Percentiles rank a stretch among this genome's conserved stretches.
Evolutionary conservation across 2,888 invertebrate species (phyloP).

Genomic region (Lasioglossum villosulum): DNA sequence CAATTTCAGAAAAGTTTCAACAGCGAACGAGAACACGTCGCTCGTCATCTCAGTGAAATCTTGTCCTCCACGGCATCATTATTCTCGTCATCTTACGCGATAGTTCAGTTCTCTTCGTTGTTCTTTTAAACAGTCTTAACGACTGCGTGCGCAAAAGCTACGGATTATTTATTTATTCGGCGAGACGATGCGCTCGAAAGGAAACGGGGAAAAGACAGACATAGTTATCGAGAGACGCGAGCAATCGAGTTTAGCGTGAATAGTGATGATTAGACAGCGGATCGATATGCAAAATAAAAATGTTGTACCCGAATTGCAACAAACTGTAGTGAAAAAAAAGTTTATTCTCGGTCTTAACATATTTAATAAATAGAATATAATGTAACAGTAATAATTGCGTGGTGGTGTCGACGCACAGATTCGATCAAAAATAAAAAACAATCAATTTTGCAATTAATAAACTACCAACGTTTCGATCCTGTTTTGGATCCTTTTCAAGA

Average conservation of each 20-base stretch:
- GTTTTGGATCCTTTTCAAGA: too few species aligned
- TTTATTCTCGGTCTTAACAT: too few species aligned
- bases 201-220: neutral
- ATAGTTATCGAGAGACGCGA: neutral
- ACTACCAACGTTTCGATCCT: too few species aligned
- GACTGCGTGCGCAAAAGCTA: neutral
- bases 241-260: neutral
- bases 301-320: too few species aligned
- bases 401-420: too few species aligned
- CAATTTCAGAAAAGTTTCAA: neutral
- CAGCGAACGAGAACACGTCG: neutral
- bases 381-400: too few species aligned
- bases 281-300: too few species aligned
- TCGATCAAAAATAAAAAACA: too few species aligned
- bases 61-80: neutral
- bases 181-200: neutral
- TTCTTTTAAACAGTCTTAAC: neutral
- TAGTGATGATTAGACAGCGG: too few species aligned
- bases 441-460: too few species aligned
- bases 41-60: neutral
- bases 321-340: too few species aligned
- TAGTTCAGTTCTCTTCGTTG: neutral
- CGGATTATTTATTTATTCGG: neutral
- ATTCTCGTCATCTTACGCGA: neutral
- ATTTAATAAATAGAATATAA: too few species aligned